These are phyloP conservation scores for Pitta sordida DNA, from an alignment of 2,113 vertebrate species.

Conservation along the genomic window DNA sequence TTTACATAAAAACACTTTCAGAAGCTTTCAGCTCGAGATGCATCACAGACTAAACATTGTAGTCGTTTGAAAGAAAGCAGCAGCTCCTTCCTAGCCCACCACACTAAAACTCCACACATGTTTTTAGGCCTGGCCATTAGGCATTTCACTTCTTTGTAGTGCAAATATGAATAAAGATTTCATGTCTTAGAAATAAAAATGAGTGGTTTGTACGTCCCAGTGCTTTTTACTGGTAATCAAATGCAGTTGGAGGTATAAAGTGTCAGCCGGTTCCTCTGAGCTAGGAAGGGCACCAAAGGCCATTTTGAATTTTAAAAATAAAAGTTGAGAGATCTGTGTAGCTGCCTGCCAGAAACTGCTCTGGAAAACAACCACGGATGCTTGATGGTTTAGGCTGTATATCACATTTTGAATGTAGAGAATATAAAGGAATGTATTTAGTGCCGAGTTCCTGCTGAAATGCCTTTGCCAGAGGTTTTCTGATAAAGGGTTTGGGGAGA, in stretches of 20 bases:
- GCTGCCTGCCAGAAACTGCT: not conserved
- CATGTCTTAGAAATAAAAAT: not conserved
- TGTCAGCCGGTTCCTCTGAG: not conserved
- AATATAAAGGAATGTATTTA: not conserved
- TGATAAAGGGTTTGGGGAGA: not conserved
- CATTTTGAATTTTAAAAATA: not conserved
- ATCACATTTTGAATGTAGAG: not conserved
- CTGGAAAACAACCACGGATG: not conserved
- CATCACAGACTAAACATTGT: not conserved
- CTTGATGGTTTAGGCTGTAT: not conserved
- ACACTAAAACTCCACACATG: fast-evolving
- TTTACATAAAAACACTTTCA: not conserved
- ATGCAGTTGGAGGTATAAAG: not conserved
- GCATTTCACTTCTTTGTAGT: not conserved
- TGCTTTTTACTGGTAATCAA: not conserved
- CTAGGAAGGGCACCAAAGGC: not conserved
- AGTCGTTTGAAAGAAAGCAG: not conserved
- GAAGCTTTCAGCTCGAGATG: not conserved
- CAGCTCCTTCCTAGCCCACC: not conserved
- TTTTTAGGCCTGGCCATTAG: not conserved
- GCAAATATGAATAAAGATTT: not conserved
- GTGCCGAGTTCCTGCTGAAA: not conserved
- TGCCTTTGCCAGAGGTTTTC: not conserved
- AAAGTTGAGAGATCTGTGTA: not conserved
- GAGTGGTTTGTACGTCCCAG: not conserved